Percentiles rank a stretch among this genome's conserved stretches.
These are phyloP conservation scores for Anarhynchus alexandrinus DNA, from an alignment of 2,113 vertebrate species.

Conservation along the genomic window DNA sequence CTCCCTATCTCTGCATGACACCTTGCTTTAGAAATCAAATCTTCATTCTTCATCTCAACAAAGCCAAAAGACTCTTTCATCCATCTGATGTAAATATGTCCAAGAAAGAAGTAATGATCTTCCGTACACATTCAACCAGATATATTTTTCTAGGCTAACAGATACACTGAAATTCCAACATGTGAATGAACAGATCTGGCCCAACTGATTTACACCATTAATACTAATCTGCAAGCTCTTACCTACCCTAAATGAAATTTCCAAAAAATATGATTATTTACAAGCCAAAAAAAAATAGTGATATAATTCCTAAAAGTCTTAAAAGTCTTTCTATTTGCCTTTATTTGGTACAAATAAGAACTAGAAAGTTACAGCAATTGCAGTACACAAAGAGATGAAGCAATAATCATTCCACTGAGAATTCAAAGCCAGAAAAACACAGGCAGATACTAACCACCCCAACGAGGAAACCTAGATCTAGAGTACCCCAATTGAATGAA, in stretches of 20 bases:
- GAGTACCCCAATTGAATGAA: not conserved
- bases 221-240: not conserved
- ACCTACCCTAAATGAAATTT: not conserved
- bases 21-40: constrained; percentile 7
- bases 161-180: not conserved
- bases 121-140: not conserved
- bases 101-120: not conserved
- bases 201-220: not conserved
- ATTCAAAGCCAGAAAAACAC: not conserved
- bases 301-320: not conserved
- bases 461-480: not conserved
- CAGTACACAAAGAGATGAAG: not conserved
- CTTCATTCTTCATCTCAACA: not conserved
- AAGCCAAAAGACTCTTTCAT: not conserved
- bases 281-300: not conserved
- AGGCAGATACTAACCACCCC: not conserved
- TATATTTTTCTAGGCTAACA: not conserved
- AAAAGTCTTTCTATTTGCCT: not conserved
- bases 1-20: not conserved
- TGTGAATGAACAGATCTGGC: not conserved
- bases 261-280: not conserved
- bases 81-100: not conserved
- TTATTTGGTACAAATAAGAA: not conserved
- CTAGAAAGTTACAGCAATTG: not conserved
- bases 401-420: not conserved